These are phyloP conservation scores for Stegostoma tigrinum DNA, from an alignment of 2,113 vertebrate genomes.

Conservation along the genomic window DNA sequence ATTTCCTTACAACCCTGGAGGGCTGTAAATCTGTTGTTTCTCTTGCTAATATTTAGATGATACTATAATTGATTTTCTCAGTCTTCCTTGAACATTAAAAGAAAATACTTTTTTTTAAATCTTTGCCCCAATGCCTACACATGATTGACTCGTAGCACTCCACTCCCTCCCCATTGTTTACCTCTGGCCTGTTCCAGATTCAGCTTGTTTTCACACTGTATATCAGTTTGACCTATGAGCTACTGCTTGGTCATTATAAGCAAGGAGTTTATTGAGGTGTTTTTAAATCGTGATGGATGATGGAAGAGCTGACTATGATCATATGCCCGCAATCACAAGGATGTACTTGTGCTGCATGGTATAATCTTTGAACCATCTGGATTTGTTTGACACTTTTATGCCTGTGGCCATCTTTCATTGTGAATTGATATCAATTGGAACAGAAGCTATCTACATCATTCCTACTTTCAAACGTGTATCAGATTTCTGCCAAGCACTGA, in stretches of 20 bases:
- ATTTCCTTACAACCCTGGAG: neutral
- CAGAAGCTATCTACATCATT: neutral
- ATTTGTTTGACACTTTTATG: neutral
- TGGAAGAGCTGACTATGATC: neutral
- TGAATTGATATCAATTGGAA: neutral
- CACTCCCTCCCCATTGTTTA: neutral
- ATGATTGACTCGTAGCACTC: neutral
- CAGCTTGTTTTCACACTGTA: no score
- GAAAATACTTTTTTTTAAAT: neutral
- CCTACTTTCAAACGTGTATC: neutral
- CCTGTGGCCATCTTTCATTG: neutral
- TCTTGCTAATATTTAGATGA: neutral
- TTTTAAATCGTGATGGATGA: neutral
- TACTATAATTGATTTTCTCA: neutral
- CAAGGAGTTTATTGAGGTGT: neutral
- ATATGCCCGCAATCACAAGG: neutral
- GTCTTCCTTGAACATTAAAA: neutral
- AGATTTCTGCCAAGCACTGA: neutral
- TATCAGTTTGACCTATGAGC: neutral
- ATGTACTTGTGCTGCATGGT: neutral
- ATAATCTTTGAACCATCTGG: neutral
- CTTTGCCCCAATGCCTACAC: neutral
- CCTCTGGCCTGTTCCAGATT: neutral
- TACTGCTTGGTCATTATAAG: neutral
- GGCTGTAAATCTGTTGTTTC: neutral